Percentiles rank a stretch among this genome's conserved stretches.
These are phyloP conservation scores for Pyrochroa serraticornis DNA, from an alignment of 2,888 invertebrate genomes.

Conservation along the genomic window DNA sequence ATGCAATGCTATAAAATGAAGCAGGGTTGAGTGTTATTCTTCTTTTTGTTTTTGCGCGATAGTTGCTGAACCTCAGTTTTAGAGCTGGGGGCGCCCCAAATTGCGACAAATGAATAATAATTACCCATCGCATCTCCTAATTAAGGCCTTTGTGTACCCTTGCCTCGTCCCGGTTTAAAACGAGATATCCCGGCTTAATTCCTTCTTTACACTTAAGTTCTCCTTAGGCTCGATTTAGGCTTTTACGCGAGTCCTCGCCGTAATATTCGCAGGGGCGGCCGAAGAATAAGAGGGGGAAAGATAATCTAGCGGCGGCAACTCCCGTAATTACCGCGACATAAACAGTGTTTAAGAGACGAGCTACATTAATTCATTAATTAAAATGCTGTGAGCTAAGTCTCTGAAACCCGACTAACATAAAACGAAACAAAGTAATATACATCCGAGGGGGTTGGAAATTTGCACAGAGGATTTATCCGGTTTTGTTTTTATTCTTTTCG, in stretches of 20 bases:
- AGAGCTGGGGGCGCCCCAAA: too few relatives aligned
- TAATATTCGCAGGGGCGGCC: slow-evolving; percentile 23
- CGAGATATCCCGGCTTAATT: slow-evolving; percentile 41
- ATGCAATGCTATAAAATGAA: too few relatives aligned
- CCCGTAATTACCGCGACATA: slow-evolving; percentile 60
- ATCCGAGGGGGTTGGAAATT: slow-evolving; percentile 17
- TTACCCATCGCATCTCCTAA: slow-evolving; percentile 49
- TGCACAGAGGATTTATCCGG: slow-evolving; percentile 11
- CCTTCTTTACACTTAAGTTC: slow-evolving; percentile 50
- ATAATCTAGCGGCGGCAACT: slow-evolving; percentile 55
- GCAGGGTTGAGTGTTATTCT: too few relatives aligned
- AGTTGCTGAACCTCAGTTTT: too few relatives aligned
- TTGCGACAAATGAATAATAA: slow-evolving; percentile 47
- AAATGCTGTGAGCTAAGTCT: slow-evolving; percentile 52
- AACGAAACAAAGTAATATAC: slow-evolving; percentile 32
- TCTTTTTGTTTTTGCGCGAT: too few relatives aligned
- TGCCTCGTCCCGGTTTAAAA: slow-evolving; percentile 26
- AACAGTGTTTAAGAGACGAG: slow-evolving; percentile 60
- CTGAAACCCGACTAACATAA: slow-evolving; percentile 34
- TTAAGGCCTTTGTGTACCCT: slow-evolving; percentile 40
- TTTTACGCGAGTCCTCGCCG: slow-evolving; percentile 34
- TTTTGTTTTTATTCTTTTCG: slow-evolving; percentile 3
- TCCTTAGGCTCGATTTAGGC: slow-evolving; percentile 55
- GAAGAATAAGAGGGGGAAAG: slow-evolving; percentile 30
- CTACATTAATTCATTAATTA: slow-evolving; percentile 62